Evolutionary conservation across 2,797 vertebrate genomes (phyloP), one percentile per base, ranked within the genome.

Genomic region (Bovichtus diacanthus): DNA sequence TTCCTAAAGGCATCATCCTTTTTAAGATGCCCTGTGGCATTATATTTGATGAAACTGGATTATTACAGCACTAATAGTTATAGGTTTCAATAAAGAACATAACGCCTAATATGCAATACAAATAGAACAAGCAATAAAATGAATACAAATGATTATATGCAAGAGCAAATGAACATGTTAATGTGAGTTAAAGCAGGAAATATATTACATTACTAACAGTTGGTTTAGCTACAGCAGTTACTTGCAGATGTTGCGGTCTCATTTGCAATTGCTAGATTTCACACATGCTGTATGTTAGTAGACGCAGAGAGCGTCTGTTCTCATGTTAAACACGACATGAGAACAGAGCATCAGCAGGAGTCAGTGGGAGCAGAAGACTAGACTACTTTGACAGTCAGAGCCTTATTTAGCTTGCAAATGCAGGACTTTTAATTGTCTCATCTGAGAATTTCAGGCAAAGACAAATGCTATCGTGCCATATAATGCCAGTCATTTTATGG

Each of bases 371-470:
- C 51, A 74, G 58, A 54, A 70, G 62, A 49, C 59, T 2, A 61
- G 61, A 60, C 60, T 43, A 41, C 54, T 61, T 21, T 59, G 67
- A 78, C 55, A 77, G 69, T 10, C 19, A 29, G 36, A 83, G 58
- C 51, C 64, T 19, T n/a, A 49, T 77, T 73, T 46, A 1, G 62
- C 54, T 47, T 50, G 9, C 50, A 64, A 76, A 75, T 25, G 31
- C 62, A 54, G 44, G 58, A 44, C 9, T 67, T 73, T 69, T 63
- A 76, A 72, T 64, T 75, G 59, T 76, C 29, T 78, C 56, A 27
- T 63, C 27, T 43, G 63, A 70, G 36, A 27, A 25, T 61, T 77
- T 60, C 29, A 36, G 65, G 67, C 58, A 60, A 72, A 78, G 49
- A 73, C 49, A 63, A 62, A 70, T 61, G 67, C 72, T 64, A 71